phyloP scores from a whole-genome alignment of 2,113 vertebrate genomes.

The Chloroceryle aenea region DNA sequence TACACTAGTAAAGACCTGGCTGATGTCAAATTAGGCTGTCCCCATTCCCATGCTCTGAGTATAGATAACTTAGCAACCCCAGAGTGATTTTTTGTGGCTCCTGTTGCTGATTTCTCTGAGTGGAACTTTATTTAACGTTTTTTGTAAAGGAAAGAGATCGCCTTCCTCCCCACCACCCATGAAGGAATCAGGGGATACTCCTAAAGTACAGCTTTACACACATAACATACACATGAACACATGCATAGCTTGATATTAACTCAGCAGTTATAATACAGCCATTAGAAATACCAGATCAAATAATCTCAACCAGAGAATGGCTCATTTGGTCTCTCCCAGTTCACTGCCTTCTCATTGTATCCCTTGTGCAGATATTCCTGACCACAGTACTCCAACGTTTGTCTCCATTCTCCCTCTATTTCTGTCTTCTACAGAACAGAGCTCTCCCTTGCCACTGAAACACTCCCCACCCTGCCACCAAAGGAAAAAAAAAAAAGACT shows the following conservation, averaged over 20 bases:
- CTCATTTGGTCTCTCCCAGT: neutral
- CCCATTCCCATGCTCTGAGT: neutral
- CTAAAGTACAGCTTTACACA: neutral
- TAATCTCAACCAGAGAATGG: neutral
- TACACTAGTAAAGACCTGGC: neutral
- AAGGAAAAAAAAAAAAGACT: neutral
- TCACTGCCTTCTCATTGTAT: neutral
- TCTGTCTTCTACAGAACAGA: neutral
- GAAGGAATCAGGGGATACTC: neutral
- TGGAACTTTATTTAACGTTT: neutral
- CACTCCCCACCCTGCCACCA: accelerated
- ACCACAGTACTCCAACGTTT: neutral
- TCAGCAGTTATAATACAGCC: neutral
- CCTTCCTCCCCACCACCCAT: neutral
- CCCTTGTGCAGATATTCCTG: neutral
- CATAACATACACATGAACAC: neutral
- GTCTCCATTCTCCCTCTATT: neutral
- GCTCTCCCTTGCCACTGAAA: neutral
- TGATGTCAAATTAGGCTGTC: neutral
- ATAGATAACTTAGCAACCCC: neutral
- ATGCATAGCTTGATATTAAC: neutral
- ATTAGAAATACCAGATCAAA: neutral
- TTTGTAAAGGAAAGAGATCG: neutral
- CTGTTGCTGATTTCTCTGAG: neutral
- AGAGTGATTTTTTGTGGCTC: neutral